Conservation (phyloP, 2,888 invertebrate species). For the Drosophila flavopinicola region DNA sequence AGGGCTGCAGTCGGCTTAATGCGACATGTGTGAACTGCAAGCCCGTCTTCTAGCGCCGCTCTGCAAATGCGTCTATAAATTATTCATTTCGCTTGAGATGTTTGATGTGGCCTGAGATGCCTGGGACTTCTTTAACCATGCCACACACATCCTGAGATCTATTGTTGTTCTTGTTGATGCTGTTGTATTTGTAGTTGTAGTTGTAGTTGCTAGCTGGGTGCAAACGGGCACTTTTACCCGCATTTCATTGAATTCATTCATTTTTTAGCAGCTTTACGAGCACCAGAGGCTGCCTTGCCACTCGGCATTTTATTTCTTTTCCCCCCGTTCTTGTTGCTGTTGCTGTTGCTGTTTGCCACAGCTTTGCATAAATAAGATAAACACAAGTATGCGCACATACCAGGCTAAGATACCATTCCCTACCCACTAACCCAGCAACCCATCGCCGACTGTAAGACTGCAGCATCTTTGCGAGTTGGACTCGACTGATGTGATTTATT, state of each 20-base stretch:
- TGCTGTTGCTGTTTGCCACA: conserved; percentile 61
- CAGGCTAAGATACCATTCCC: conserved; percentile 2
- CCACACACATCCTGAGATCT: conserved; percentile 28
- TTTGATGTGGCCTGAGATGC: conserved; percentile 75
- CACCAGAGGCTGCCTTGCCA: conserved; percentile 17
- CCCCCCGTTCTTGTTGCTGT: conserved; percentile 20
- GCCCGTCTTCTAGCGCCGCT: background rate
- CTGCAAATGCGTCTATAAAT: conserved; percentile 78
- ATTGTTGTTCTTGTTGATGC: conserved; percentile 9
- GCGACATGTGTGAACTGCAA: conserved; percentile 33
- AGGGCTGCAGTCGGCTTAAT: conserved; percentile 62
- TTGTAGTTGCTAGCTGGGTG: conserved; percentile 15
- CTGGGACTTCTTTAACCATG: conserved; percentile 54
- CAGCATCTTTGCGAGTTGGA: conserved; percentile 50
- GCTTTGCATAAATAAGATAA: conserved; percentile 81
- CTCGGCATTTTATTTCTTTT: conserved; percentile 26
- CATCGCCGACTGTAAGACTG: conserved; percentile 1
- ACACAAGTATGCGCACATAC: conserved; percentile 62
- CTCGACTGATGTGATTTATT: conserved; percentile 75
- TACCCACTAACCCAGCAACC: background rate
- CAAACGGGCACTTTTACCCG: conserved; percentile 47
- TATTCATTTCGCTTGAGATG: conserved; percentile 80
- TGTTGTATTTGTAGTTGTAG: conserved; percentile 9
- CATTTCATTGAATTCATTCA: conserved; percentile 79
- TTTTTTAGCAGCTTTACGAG: conserved; percentile 64